Evolutionary conservation across 2,113 vertebrate genomes (phyloP), one percentile per base, ranked within the genome.

Genomic region (Paraplagusia blochii): DNA sequence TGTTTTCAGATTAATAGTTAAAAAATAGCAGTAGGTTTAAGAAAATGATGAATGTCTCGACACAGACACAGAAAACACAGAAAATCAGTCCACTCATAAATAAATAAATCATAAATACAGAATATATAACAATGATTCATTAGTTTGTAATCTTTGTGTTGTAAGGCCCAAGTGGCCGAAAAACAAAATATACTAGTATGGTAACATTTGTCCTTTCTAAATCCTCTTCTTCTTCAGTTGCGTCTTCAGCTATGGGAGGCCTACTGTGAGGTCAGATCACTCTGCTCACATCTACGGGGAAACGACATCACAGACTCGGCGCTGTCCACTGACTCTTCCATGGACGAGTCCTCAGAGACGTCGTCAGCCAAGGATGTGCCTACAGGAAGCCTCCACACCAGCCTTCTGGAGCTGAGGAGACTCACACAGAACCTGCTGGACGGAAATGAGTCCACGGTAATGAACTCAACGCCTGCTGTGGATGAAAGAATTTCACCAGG

Each of bases 331-430:
- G 97, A 99, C 84, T 98, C 95, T 65, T 99, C 97, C 8, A 98
- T 99, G 95, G 96, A 98, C 9, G 96, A 99, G 82, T 98, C 95
- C 39, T 98, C 96, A 0, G 96, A 99, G 89, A 97, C 95, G 34
- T 95, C 94, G 1, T 97, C 96, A 1, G 93, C 95, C 87, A 98
- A 96, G 89, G 96, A 98, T 0, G 90, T 98, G 58, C 95, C 95
- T 1, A 94, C 93, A 0, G 95, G 95, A 36, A 97, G 95, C 87
- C 86, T 99, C 57, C 92, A 94, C 57, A 91, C 94, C 7, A 90
- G 93, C 50, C 92, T 99, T 55, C 91, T 88, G 0, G 97, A 99
- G 86, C 91, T 99, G 16, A 94, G 95, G 84, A 93, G 94, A 56
- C 90, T 99, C n/a, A 94, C 95, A 6, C 95, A 96, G 73, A 98